Evolutionary conservation across 2,888 invertebrate species (phyloP).

Genomic region (Sarcophaga subvicina): DNA sequence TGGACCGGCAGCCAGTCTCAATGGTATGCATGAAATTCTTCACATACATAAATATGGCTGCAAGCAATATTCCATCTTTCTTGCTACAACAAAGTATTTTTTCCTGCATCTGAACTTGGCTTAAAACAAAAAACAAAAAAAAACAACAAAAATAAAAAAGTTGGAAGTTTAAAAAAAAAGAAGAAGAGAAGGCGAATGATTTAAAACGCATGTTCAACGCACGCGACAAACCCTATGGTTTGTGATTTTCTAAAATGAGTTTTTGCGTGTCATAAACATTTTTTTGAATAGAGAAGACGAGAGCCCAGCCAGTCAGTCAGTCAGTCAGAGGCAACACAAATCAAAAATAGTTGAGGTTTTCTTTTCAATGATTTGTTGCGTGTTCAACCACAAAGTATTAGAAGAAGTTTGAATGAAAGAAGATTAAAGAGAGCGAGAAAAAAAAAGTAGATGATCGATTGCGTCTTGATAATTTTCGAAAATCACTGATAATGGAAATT

Average conservation of each 20-base stretch:
- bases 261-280: slow-evolving; percentile 65
- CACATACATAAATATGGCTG: slow-evolving; percentile 54
- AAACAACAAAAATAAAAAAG: too few relatives aligned
- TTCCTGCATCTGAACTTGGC: slow-evolving; percentile 34
- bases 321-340: background rate
- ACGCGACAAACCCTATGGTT: slow-evolving; percentile 67
- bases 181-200: slow-evolving; percentile 63
- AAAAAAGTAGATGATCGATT: slow-evolving; percentile 61
- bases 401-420: slow-evolving; percentile 34
- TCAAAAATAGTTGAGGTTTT: slow-evolving; percentile 39
- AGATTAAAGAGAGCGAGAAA: slow-evolving; percentile 2
- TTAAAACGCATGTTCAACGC: slow-evolving; percentile 67
- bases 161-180: background rate
- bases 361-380: slow-evolving; percentile 65
- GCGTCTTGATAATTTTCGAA: slow-evolving; percentile 54
- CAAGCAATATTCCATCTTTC: slow-evolving; percentile 28
- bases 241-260: slow-evolving; percentile 64
- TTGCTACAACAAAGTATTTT: slow-evolving; percentile 31
- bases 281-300: slow-evolving; percentile 6
- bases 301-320: background rate
- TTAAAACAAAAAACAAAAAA: slow-evolving; percentile 23
- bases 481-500: slow-evolving; percentile 47
- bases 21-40: slow-evolving; percentile 60
- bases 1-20: background rate
- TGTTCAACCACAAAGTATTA: slow-evolving; percentile 49